A percentile compares a stretch with the other conserved stretches of the same genome.
Evolutionary conservation across 2,113 vertebrate genomes (phyloP).

Genomic region (Epinephelus lanceolatus): DNA sequence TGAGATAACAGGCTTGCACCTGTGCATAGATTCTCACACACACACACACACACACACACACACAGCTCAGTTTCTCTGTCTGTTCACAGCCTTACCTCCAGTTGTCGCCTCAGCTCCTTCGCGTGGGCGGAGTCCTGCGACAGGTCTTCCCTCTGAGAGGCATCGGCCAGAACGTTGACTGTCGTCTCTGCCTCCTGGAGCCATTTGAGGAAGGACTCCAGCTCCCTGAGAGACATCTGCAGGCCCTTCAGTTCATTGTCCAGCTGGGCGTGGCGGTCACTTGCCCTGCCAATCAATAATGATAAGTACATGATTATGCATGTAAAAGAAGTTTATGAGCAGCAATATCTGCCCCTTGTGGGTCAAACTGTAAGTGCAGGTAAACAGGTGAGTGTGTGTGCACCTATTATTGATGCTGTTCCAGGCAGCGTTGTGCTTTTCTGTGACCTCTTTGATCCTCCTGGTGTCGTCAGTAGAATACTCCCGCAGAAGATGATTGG

Average conservation of each 20-base stretch:
- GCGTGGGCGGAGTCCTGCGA: slow-evolving; percentile 85
- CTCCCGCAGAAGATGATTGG: slow-evolving; percentile 91
- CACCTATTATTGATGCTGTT: slow-evolving; percentile 92
- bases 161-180: slow-evolving; percentile 90
- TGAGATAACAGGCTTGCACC: slow-evolving; percentile 70
- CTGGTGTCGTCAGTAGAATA: slow-evolving; percentile 93
- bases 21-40: slow-evolving; percentile 39
- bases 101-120: slow-evolving; percentile 89
- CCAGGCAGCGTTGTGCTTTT: slow-evolving; percentile 90
- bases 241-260: slow-evolving; percentile 90
- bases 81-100: slow-evolving; percentile 86
- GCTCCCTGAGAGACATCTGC: slow-evolving; percentile 90
- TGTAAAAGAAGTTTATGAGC: background rate
- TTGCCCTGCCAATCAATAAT: slow-evolving; percentile 81
- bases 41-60: slow-evolving; percentile 24
- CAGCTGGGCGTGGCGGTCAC: slow-evolving; percentile 88
- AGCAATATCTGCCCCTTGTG: background rate
- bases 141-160: slow-evolving; percentile 90
- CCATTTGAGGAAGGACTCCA: slow-evolving; percentile 96
- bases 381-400: background rate
- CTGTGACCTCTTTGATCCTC: slow-evolving; percentile 92
- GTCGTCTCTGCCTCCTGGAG: slow-evolving; percentile 95
- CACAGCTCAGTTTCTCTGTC: background rate
- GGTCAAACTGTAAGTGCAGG: background rate
- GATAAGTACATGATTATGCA: background rate